Evolutionary conservation across 2,888 invertebrate genomes (phyloP), one percentile per base, ranked within the genome.

Genomic region (Loripinus fragilis): DNA sequence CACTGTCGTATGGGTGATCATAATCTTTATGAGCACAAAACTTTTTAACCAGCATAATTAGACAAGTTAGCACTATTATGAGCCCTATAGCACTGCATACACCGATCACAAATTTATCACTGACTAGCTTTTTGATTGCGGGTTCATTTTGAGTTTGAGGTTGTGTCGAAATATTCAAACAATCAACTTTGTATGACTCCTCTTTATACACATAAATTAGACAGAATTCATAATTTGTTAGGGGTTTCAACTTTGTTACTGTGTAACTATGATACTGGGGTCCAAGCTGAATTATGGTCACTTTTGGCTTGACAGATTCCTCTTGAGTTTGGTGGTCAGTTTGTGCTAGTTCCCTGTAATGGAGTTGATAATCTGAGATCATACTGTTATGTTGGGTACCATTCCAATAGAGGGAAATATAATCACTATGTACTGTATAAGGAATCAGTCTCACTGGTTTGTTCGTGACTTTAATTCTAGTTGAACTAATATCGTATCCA

Each of bases 171-270:
- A 89, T 81, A 71, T 86, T 90, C 23, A 82, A 71, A 71, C 91
- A 91, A 71, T 91, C 86, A 17, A 91, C 83, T 45, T 83, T 86
- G 68, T 90, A 87, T 17, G 76, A 50, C 38, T 87, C 85, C 10
- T 79, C 80, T n/a, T 83, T 85, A 45, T 89, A 87, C n/a, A 85
- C 82, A 79, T 90, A 91, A 23, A 93, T 92, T 33, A 94, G 90
- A 85, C 94, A 94, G 81, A 94, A 91, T 83, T 93, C 93, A 84
- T 94, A 94, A 2, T 83, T 84, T 8, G 94, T 93, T 41, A 90
- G 86, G 12, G 94, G 93, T 74, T 89, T 86, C 17, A 94, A 87
- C 65, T 93, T 91, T 48, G 89, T 90, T 28, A 94, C 91, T 60
- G 94, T 94, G 86, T 93, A 94, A 25, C 90, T 91, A 71, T 91